Percentiles rank a stretch among this genome's conserved stretches.
phyloP scores from a whole-genome alignment of 2,888 invertebrate genomes.

The Idaea biselata region DNA sequence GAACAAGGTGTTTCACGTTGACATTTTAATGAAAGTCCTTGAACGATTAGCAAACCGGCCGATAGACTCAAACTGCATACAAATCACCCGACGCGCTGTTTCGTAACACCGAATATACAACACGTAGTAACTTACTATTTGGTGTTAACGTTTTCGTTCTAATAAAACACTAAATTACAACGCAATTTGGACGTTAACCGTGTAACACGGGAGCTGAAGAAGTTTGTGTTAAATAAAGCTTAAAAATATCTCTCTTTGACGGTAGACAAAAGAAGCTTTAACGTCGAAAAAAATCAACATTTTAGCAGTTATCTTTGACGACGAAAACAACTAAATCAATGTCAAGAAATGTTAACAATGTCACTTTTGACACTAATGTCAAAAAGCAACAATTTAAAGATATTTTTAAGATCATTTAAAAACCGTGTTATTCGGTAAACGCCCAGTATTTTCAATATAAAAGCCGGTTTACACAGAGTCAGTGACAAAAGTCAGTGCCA shows the following conservation, averaged over 20 bases:
- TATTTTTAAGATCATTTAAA: neutral
- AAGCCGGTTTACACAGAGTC: neutral
- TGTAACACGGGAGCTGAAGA: neutral
- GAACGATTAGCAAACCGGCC: slow-evolving; percentile 40
- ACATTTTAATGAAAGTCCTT: slow-evolving; percentile 14
- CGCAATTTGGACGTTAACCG: neutral
- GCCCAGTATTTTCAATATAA: slow-evolving; percentile 10
- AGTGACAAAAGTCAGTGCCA: no score
- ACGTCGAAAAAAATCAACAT: neutral
- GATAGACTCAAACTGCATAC: slow-evolving; percentile 39
- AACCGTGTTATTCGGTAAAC: neutral
- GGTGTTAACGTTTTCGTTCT: slow-evolving; percentile 1
- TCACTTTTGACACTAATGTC: neutral
- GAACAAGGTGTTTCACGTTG: slow-evolving; percentile 16
- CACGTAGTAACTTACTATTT: slow-evolving; percentile 4
- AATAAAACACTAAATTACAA: slow-evolving; percentile 1
- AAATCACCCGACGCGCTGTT: slow-evolving; percentile 27
- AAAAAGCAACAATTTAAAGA: neutral
- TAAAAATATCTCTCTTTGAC: no score
- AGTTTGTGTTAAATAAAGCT: no score
- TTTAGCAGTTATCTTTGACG: slow-evolving; percentile 4
- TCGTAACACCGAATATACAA: slow-evolving; percentile 16
- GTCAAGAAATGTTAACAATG: neutral
- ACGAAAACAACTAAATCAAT: neutral
- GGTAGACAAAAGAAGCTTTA: no score